A percentile compares a stretch with the other conserved stretches of the same genome.
phyloP scores from a whole-genome alignment of 2,888 invertebrate species.

The Cheiracanthium punctorium region DNA sequence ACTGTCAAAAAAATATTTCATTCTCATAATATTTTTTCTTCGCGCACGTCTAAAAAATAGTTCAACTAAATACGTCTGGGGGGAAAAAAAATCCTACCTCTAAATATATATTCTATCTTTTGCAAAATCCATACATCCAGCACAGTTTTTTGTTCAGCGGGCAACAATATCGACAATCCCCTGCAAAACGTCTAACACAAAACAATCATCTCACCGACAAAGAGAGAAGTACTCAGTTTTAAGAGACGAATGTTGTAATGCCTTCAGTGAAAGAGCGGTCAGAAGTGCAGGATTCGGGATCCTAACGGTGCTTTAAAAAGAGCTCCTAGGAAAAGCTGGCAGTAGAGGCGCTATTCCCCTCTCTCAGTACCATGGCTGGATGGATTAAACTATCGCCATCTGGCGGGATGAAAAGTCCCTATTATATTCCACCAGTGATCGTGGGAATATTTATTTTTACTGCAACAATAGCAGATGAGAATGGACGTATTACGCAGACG shows the following conservation, averaged over 20 bases:
- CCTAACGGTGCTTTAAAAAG: constrained; percentile 55
- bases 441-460: no score
- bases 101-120: background rate
- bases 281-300: constrained; percentile 33
- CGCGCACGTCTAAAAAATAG: no score
- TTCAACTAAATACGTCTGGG: no score
- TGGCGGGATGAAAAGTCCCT: background rate
- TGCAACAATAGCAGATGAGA: no score
- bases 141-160: background rate
- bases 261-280: background rate
- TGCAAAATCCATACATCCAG: background rate
- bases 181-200: background rate
- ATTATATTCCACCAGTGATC: no score
- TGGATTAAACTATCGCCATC: constrained; percentile 28
- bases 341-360: constrained; percentile 10
- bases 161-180: background rate
- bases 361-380: background rate
- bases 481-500: no score
- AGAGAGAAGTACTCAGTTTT: background rate
- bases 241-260: background rate
- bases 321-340: constrained; percentile 19
- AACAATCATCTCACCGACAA: background rate
- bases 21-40: no score
- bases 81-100: background rate
- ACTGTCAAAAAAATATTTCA: no score